Percentiles rank a stretch among this genome's conserved stretches.
Evolutionary conservation across 2,888 invertebrate genomes (phyloP).

Genomic region (Congeria kusceri): DNA sequence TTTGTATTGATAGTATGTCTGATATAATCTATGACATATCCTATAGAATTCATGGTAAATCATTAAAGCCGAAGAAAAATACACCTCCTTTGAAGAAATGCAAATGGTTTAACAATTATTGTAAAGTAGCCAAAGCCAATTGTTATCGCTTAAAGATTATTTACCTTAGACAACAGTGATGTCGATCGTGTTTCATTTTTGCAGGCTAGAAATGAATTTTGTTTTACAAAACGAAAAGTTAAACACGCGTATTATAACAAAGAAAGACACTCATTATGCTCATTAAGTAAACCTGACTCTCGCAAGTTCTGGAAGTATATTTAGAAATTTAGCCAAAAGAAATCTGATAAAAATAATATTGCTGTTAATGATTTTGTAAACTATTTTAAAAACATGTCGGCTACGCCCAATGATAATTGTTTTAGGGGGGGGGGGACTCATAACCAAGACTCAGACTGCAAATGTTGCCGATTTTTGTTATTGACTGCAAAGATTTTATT

Average conservation of each 20-base stretch:
- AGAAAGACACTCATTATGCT: neutral
- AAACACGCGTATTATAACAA: slow-evolving; percentile 1
- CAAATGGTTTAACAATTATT: slow-evolving; percentile 11
- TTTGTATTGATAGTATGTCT: slow-evolving; percentile 1
- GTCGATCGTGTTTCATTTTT: no score
- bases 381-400: neutral
- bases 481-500: slow-evolving; percentile 2
- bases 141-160: neutral
- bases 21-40: slow-evolving; percentile 7
- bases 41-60: neutral
- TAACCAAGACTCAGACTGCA: slow-evolving; percentile 16
- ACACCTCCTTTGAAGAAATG: neutral
- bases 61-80: neutral
- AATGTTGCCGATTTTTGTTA: slow-evolving; percentile 29
- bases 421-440: neutral
- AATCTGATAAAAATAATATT: neutral
- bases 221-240: slow-evolving; percentile 1
- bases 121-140: neutral
- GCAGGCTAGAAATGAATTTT: no score
- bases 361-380: neutral
- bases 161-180: neutral
- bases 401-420: neutral
- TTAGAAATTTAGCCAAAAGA: slow-evolving; percentile 1
- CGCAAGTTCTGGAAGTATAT: slow-evolving; percentile 16
- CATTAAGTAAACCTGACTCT: neutral